These are phyloP conservation scores for Drosophila lowei DNA, from an alignment of 1,140 invertebrate species.

Conservation along the genomic window DNA sequence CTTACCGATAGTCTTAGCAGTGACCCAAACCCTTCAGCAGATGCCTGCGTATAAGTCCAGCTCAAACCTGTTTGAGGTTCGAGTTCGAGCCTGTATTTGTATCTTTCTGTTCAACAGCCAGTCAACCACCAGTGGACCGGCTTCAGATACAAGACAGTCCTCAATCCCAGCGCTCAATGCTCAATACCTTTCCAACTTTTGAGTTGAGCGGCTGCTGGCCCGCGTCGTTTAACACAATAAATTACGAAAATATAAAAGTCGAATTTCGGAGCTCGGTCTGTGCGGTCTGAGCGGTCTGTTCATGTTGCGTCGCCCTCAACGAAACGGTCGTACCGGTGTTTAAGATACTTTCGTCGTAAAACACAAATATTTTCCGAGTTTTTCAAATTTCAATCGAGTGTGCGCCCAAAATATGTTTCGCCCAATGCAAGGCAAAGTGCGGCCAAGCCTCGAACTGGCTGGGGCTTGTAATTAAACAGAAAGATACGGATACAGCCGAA, in stretches of 20 bases:
- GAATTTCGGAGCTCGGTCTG: too few relatives aligned
- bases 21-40: constrained; percentile 34
- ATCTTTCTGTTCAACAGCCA: not conserved
- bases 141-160: not conserved
- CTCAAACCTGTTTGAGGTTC: constrained; percentile 13
- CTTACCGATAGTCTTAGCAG: constrained; percentile 17
- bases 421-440: constrained; percentile 35
- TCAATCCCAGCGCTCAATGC: too few relatives aligned
- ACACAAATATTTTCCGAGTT: too few relatives aligned
- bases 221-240: too few relatives aligned
- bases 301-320: too few relatives aligned
- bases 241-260: too few relatives aligned
- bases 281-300: too few relatives aligned
- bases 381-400: not conserved
- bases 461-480: constrained; percentile 52
- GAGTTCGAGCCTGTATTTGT: constrained; percentile 7
- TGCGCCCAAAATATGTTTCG: constrained; percentile 26
- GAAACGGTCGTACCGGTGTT: too few relatives aligned
- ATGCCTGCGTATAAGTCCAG: constrained; percentile 28
- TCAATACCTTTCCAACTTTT: too few relatives aligned
- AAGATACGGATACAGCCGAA: constrained; percentile 34
- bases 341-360: too few relatives aligned
- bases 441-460: constrained; percentile 62
- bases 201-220: too few relatives aligned
- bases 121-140: not conserved